These are phyloP conservation scores for Lamellibrachia satsuma DNA, from an alignment of 2,888 invertebrate species.

Conservation along the genomic window DNA sequence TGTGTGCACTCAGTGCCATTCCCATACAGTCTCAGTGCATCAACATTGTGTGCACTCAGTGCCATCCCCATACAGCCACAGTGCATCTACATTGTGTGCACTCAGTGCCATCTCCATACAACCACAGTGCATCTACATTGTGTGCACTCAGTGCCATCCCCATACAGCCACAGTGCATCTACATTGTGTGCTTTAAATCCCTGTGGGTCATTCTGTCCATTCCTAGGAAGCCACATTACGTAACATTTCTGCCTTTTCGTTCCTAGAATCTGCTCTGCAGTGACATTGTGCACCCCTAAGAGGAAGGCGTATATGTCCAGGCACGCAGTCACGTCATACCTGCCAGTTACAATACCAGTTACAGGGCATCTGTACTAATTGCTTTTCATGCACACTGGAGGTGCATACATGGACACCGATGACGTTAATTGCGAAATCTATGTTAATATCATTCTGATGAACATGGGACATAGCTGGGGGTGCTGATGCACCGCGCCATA, in stretches of 20 bases:
- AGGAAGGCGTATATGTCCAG: not conserved
- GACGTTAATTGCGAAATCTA: not conserved
- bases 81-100: not conserved
- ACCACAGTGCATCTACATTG: not conserved
- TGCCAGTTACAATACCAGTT: not conserved
- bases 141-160: not conserved
- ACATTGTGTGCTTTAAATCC: not conserved
- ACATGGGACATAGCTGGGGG: not conserved
- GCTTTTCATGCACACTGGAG: not conserved
- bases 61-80: not conserved
- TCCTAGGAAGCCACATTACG: too few relatives aligned
- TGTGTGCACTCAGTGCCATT: not conserved
- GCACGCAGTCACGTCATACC: not conserved
- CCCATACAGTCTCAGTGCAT: not conserved
- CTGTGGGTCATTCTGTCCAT: too few relatives aligned
- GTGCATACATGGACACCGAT: not conserved
- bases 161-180: not conserved
- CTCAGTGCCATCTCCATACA: not conserved
- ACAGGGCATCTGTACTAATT: not conserved
- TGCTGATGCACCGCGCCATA: not conserved
- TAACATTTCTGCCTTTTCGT: not conserved
- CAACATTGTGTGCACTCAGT: not conserved
- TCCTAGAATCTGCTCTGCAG: not conserved
- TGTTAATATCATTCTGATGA: conserved; percentile 2
- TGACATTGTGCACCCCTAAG: not conserved